Base-by-base conservation (phyloP, 2,113 vertebrate genomes). In the Telmatochromis brichardi region DNA sequence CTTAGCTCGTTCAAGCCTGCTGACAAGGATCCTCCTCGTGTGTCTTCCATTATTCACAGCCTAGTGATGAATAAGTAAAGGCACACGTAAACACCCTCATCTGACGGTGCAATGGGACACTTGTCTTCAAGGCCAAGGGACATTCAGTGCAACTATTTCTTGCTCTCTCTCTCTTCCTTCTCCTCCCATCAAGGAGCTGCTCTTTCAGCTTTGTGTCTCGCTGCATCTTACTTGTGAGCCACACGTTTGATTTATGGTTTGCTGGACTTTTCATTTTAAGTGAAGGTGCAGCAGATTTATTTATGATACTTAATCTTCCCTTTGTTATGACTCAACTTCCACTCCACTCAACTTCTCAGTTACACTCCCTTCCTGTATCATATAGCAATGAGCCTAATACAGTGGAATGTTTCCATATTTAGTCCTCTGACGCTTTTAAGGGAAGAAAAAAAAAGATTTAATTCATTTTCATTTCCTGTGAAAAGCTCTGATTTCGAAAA, bases 31-130 rank as follows among this genome's bases (percentile, higher is more conserved):
- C 9, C 58, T 85, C 35, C 79, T 85, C 80, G 9, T 60, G 76
- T 76, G 55, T 83, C 35, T 85, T 83, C 21, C 76, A 87, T 89
- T 94, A 92, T 93, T 90, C 76, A 92, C 81, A 85, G 53, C 73
- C 12, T 19, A 19, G 45, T 53, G 60, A 79, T 89, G 58, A 91
- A 92, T 88, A 88, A 92, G 91, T 88, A 89, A 92, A 92, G 83
- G n/a, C 85, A 71, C 57, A 15, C 53, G 28, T 89, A 81, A 91
- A 89, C 86, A 90, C 82, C 31, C 84, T 50, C 10, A 84, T 91
- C 35, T 79, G 47, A 90, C 60, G 86, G 65, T 91, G 91, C 81
- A 92, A 91, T 21, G 5, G 57, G 86, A 91, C 68, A 88, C 87
- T 87, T n/a, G 42, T 58, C 82, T 87, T 21, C 83, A 81, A 81